Evolutionary conservation across 2,113 vertebrate genomes (phyloP).

Genomic region (Canis aureus): DNA sequence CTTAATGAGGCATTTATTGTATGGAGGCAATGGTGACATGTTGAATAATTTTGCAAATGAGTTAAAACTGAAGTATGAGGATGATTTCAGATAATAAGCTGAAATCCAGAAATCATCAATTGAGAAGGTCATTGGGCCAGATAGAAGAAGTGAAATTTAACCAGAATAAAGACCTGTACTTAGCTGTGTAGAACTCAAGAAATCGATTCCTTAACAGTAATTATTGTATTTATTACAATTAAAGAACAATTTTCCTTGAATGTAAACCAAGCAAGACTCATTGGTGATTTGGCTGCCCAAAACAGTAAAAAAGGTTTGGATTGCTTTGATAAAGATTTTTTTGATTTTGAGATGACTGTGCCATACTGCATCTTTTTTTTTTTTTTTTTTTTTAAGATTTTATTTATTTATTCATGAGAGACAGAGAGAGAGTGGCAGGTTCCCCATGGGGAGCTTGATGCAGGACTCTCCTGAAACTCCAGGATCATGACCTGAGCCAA

Average conservation of each 20-base stretch:
- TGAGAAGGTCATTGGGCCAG: not conserved
- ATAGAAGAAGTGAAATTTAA: not conserved
- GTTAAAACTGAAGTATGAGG: slow-evolving; percentile 1
- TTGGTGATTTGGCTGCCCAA: not conserved
- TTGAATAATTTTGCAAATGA: not conserved
- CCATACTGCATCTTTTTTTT: not conserved
- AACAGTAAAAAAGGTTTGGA: not conserved
- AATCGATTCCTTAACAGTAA: not conserved
- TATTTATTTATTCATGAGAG: too few species aligned
- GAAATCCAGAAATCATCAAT: slow-evolving; percentile 21
- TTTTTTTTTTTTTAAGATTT: not conserved
- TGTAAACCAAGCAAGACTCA: not conserved
- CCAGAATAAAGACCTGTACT: not conserved
- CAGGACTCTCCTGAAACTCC: too few species aligned
- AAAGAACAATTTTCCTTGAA: not conserved
- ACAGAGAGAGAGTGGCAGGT: too few species aligned
- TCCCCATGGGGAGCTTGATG: too few species aligned
- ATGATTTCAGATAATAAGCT: slow-evolving; percentile 28
- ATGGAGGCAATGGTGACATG: not conserved
- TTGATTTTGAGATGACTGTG: not conserved
- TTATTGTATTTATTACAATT: not conserved
- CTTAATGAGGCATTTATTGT: slow-evolving; percentile 17
- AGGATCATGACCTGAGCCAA: too few species aligned
- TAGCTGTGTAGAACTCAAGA: not conserved
- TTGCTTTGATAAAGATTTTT: not conserved